Evolutionary conservation across 2,888 invertebrate species (phyloP), one percentile per base, ranked within the genome.

Genomic region (Plusia festucae): DNA sequence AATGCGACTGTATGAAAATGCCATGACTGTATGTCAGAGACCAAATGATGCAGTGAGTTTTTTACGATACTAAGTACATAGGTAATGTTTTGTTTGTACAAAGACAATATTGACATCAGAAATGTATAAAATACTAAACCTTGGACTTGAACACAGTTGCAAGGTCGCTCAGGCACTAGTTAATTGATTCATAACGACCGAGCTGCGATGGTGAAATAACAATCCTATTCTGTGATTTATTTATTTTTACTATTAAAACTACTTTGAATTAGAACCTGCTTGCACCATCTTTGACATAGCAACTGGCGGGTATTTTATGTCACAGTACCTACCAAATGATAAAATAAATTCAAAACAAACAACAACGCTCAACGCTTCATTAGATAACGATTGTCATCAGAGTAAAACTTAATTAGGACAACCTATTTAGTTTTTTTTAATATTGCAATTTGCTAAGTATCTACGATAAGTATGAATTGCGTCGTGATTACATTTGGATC

Each of bases 81-180:
- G 32, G 60, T 60, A 20, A 30, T 15, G 27, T 56, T 24, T 61
- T 57, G 24, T 44, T 20, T 13, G 24, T 24, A 56, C 52, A 60
- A 32, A 34, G 34, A 62, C 22, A 16, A 52, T 51, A 27, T 46
- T 54, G 52, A 13, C 16, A 49, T 62, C 60, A 44, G 49, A 55
- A 44, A 46, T 32, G 32, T 13, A 32, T 24, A 57, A 59, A 65
- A 57, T 9, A 40, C 40, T 34, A 11, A 58, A n/a, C 68, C 73
- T 77, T 79, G 80, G 49, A 65, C 81, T 78, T 78, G 78, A 70
- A 60, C 70, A 64, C 44, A 52, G 22, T 46, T 54, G 40, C 74
- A 80, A 77, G 78, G 81, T 78, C 62, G 52, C 3, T 16, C 20
- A 53, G 34, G 24, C 73, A 24, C 11, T n/a, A 13, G 68, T 16